Evolutionary conservation across 2,888 invertebrate genomes (phyloP), one percentile per base, ranked within the genome.

Genomic region (Melipona bicolor): DNA sequence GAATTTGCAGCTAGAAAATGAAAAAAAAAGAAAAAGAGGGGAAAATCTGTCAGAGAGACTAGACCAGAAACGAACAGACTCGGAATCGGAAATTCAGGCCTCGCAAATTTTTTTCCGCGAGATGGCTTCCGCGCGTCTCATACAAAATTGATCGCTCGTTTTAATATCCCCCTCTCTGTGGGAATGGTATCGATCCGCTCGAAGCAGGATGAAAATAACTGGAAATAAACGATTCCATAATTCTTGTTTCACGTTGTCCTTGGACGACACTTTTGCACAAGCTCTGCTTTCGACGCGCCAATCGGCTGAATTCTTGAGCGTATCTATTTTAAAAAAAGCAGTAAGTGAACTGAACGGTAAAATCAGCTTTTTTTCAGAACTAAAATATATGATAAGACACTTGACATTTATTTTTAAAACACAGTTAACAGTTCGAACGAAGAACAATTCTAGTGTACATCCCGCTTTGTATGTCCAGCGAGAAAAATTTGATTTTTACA

Each of bases 171-270:
- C 24, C 24, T 1, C 17, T 2, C 27, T 13, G 50, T 9, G 43
- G 69, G 64, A 64, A 77, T 54, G 36, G 54, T 79, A 79, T 76
- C 76, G 54, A 32, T 21, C 27, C 76, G 50, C 54, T 17, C 52
- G 61, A 62, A 54, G 9, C 79, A 56, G 68, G 69, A 69, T 64
- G 54, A 43, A 43, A 43, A 43, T 43, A 43, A 24, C 54, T 17
- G 49, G 54, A 70, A 64, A 79, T 79, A 79, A 79, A 76, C 36
- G 79, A 70, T 79, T 79, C 77, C 77, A 77, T 77, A 70, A 77
- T 61, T 79, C 69, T 69, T 50, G 64, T 79, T 77, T 69, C 24
- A 54, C 77, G 77, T 54, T 64, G 54, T 54, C 56, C 64, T 79
- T 70, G 77, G 49, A 56, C 76, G 62, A 50, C 67, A 75, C 61